Percentiles rank a stretch among this genome's conserved stretches.
phyloP scores from a whole-genome alignment of 92 coral and sea anemone species.

The Epizoanthus illoricatus region DNA sequence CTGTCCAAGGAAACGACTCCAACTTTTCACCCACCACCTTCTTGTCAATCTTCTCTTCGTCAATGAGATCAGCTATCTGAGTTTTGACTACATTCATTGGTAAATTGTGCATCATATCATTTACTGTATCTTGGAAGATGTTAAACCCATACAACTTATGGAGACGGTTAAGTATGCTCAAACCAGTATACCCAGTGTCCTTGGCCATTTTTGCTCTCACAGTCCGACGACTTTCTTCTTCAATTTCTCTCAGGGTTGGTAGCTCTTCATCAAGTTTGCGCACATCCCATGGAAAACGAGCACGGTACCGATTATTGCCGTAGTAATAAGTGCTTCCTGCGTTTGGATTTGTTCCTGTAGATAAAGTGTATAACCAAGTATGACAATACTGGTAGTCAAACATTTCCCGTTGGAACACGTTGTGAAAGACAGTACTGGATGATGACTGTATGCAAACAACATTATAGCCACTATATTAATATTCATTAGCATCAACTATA shows the following conservation, averaged over 20 bases:
- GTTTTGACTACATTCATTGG: conserved; percentile 59
- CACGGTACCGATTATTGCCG: conserved; percentile 48
- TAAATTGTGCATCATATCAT: conserved; percentile 67
- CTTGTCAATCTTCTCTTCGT: conserved; percentile 56
- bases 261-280: conserved; percentile 41
- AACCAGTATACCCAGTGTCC: conserved; percentile 57
- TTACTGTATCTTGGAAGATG: conserved; percentile 59
- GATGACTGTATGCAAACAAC: too few relatives aligned
- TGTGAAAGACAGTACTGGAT: too few relatives aligned
- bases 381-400: too few relatives aligned
- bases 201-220: conserved; percentile 52
- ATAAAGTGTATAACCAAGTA: not conserved
- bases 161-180: conserved; percentile 62
- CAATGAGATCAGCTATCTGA: conserved; percentile 44
- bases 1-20: conserved; percentile 59
- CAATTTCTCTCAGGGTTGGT: conserved; percentile 49
- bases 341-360: conserved; percentile 47
- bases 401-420: too few relatives aligned
- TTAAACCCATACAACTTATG: conserved; percentile 58
- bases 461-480: too few relatives aligned
- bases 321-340: conserved; percentile 54
- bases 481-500: too few relatives aligned
- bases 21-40: conserved; percentile 51
- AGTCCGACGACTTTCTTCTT: conserved; percentile 52
- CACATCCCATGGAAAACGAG: conserved; percentile 51